Evolutionary conservation across 2,113 vertebrate species (phyloP).

Genomic region (Erinaceus europaeus): DNA sequence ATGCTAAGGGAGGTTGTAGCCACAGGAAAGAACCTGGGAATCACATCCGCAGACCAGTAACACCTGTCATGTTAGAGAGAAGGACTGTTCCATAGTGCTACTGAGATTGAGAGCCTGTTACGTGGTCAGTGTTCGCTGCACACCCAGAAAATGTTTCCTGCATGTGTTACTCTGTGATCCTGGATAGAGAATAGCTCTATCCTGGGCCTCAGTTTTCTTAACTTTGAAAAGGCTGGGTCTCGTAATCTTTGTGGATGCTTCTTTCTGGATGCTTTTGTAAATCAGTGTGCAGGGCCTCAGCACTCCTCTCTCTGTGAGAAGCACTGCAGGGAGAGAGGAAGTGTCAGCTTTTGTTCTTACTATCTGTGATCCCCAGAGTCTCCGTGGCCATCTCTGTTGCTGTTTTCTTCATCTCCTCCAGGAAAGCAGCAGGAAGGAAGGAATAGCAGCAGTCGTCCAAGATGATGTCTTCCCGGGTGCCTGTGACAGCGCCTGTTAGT

Average conservation of each 20-base stretch:
- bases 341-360: not conserved
- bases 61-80: not conserved
- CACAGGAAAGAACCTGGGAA: not conserved
- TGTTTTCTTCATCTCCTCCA: not conserved
- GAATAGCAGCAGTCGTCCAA: not conserved
- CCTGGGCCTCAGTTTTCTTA: not conserved
- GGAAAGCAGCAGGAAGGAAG: not conserved
- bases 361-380: not conserved
- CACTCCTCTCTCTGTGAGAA: not conserved
- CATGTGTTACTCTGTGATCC: not conserved
- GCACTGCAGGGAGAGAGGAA: not conserved
- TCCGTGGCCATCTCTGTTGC: not conserved
- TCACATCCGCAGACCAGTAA: not conserved
- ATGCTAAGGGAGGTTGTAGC: too few species aligned
- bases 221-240: not conserved
- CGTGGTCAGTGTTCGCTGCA: too few species aligned
- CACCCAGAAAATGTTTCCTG: not conserved
- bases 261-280: not conserved
- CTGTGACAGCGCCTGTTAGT: not conserved
- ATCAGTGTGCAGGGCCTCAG: rapidly evolving
- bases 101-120: not conserved
- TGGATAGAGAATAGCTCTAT: not conserved
- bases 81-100: rapidly evolving
- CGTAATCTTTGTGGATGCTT: not conserved
- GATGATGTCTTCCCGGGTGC: not conserved